These are phyloP conservation scores for Drosophila takahashii DNA, from an alignment of 1,140 invertebrate genomes.

Conservation along the genomic window DNA sequence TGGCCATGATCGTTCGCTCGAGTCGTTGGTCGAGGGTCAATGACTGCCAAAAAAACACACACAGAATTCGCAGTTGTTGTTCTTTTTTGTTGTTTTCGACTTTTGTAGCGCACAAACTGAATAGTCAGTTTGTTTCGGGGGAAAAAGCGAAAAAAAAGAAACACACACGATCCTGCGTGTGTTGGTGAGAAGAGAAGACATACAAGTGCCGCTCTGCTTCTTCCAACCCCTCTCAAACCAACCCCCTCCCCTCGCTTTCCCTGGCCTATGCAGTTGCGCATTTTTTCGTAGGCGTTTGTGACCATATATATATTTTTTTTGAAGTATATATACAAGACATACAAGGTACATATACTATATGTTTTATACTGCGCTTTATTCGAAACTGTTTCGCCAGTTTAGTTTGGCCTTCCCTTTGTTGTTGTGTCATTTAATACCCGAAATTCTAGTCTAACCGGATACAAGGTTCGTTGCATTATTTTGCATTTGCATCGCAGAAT, in stretches of 20 bases:
- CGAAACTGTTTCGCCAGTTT: constrained; percentile 55
- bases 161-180: constrained; percentile 8
- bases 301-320: constrained; percentile 10
- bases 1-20: constrained; percentile 61
- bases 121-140: constrained; percentile 50
- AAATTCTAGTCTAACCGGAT: constrained; percentile 84
- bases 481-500: constrained; percentile 60
- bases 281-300: constrained; percentile 75
- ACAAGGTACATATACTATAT: constrained; percentile 1
- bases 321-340: constrained; percentile 7
- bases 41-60: constrained; percentile 72
- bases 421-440: constrained; percentile 79
- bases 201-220: constrained; percentile 73
- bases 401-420: constrained; percentile 55
- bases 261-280: constrained; percentile 69
- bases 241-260: not conserved
- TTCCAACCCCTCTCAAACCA: constrained; percentile 4
- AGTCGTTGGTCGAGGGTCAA: constrained; percentile 67
- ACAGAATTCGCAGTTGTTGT: constrained; percentile 29
- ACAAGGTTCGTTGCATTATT: constrained; percentile 83
- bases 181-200: constrained; percentile 30
- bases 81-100: constrained; percentile 31
- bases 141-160: constrained; percentile 43
- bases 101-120: constrained; percentile 66
- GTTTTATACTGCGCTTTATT: constrained; percentile 24